These are phyloP conservation scores for Zootoca vivipara DNA, from an alignment of 2,113 vertebrate genomes.

Conservation along the genomic window DNA sequence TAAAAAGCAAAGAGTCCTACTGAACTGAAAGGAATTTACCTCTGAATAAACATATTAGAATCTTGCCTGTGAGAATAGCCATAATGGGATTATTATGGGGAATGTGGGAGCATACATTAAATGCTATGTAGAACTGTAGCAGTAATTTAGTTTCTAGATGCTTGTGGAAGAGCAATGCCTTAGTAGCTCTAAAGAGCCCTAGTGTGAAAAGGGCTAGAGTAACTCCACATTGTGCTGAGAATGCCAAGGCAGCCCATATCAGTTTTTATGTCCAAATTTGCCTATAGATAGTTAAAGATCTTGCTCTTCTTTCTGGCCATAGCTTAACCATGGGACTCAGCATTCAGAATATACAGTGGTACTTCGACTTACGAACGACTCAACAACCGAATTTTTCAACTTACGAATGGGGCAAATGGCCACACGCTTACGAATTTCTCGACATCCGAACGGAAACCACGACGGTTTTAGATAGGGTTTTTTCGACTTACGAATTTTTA, in stretches of 20 bases:
- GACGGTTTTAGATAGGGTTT: too few relatives aligned
- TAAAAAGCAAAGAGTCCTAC: too few relatives aligned
- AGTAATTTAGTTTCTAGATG: not conserved
- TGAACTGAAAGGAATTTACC: too few relatives aligned
- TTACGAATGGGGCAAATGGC: too few relatives aligned
- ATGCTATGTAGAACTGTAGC: not conserved
- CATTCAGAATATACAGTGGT: not conserved
- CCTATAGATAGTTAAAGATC: not conserved
- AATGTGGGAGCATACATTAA: not conserved
- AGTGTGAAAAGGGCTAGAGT: too few relatives aligned
- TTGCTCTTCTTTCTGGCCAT: not conserved
- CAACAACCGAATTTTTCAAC: too few relatives aligned
- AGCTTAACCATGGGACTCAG: not conserved
- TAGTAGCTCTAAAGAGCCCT: not conserved
- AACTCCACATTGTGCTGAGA: not conserved
- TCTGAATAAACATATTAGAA: not conserved
- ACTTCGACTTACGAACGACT: too few relatives aligned
- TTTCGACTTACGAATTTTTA: too few relatives aligned
- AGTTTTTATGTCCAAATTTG: not conserved
- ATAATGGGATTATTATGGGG: not conserved
- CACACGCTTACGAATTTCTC: too few relatives aligned
- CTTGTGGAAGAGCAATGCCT: not conserved
- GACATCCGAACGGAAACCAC: too few relatives aligned
- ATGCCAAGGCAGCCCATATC: not conserved
- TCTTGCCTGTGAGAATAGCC: not conserved